Evolutionary conservation across 1,140 invertebrate genomes (phyloP).

Genomic region (Leptopilina boulardi): DNA sequence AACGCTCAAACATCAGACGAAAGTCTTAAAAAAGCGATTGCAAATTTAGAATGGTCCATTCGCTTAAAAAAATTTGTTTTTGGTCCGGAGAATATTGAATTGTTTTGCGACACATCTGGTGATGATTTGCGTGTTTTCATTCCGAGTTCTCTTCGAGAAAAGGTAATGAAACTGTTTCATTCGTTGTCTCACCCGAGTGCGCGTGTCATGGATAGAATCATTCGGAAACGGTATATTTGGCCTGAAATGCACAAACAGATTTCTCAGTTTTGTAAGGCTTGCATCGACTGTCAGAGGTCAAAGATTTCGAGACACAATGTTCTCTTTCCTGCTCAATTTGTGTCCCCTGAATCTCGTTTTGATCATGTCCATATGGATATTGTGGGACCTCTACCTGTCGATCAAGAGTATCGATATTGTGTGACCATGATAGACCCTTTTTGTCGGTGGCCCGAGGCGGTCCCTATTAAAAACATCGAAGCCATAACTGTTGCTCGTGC

Average conservation of each 20-base stretch:
- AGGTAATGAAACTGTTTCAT: slow-evolving; percentile 4
- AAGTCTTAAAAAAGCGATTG: not conserved
- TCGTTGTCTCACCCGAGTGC: not conserved
- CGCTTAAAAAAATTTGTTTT: too few species aligned
- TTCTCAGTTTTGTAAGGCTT: not conserved
- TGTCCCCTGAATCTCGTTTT: not conserved
- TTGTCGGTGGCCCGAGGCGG: not conserved
- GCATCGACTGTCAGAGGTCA: not conserved
- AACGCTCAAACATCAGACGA: not conserved
- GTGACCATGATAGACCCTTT: not conserved
- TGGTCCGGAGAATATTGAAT: too few species aligned
- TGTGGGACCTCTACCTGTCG: too few species aligned
- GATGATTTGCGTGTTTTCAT: not conserved
- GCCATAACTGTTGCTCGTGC: not conserved
- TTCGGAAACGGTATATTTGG: not conserved
- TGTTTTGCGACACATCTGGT: not conserved
- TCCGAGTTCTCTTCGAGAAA: not conserved
- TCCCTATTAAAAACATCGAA: not conserved
- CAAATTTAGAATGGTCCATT: not conserved
- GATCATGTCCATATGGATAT: not conserved
- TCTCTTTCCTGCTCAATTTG: not conserved
- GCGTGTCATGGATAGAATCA: not conserved
- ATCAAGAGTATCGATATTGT: not conserved
- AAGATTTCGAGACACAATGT: not conserved
- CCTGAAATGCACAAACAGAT: not conserved